Percentiles rank a stretch among this genome's conserved stretches.
Evolutionary conservation across 2,113 vertebrate species (phyloP).

Genomic region (Tylochromis polylepis): DNA sequence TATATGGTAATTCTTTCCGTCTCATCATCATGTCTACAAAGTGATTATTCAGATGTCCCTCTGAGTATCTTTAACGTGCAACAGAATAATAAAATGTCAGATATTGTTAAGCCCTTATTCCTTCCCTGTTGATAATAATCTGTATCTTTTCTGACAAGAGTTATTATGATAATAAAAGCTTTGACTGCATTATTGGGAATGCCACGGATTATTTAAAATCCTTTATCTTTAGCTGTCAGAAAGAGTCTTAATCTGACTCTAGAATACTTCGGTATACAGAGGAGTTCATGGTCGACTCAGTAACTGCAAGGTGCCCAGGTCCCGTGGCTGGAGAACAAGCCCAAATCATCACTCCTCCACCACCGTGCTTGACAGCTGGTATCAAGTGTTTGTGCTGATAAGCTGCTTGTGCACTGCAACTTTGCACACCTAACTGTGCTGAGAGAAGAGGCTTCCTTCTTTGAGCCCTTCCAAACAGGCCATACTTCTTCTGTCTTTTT

Average conservation of each 20-base stretch:
- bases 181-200: background rate
- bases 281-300: background rate
- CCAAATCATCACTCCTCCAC: background rate
- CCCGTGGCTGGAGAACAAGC: background rate
- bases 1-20: background rate
- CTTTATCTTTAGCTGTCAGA: background rate
- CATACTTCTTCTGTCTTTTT: background rate
- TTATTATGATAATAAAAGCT: background rate
- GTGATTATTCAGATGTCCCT: background rate
- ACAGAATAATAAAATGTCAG: background rate
- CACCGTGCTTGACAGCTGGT: background rate
- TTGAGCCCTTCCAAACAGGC: background rate
- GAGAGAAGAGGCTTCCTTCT: background rate
- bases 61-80: background rate
- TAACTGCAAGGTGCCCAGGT: background rate
- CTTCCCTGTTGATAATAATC: background rate
- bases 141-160: background rate
- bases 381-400: background rate
- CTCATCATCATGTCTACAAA: background rate
- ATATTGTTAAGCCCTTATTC: background rate
- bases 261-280: background rate
- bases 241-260: background rate
- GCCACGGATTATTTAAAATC: accelerated
- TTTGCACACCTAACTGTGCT: background rate
- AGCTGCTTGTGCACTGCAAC: background rate